Percentiles rank a stretch among this genome's conserved stretches.
Evolutionary conservation across 2,888 invertebrate genomes (phyloP).

Genomic region (Chironomus riparius): DNA sequence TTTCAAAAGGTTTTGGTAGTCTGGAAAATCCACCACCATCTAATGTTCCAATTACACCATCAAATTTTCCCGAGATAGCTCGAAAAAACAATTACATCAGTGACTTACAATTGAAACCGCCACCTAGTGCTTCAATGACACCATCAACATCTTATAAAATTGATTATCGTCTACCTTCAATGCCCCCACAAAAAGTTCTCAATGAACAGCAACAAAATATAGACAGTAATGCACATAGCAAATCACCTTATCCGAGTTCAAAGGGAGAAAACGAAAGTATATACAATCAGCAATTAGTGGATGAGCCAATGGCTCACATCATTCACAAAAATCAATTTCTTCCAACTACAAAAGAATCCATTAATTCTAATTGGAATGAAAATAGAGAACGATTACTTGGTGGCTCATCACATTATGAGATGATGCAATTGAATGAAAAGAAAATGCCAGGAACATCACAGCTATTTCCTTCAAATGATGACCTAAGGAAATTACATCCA

Average conservation of each 20-base stretch:
- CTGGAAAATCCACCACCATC: not conserved
- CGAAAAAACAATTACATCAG: conserved; percentile 31
- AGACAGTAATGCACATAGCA: not conserved
- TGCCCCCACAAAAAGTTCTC: not conserved
- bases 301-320: conserved; percentile 29
- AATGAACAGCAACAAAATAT: not conserved
- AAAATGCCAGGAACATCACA: not conserved
- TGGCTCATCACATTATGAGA: conserved; percentile 7
- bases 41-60: conserved; percentile 27
- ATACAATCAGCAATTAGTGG: not conserved
- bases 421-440: not conserved
- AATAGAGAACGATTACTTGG: not conserved
- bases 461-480: not conserved
- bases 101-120: conserved; percentile 31
- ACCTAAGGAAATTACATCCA: not conserved
- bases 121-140: conserved; percentile 2
- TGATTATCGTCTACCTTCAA: not conserved
- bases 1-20: conserved; percentile 14
- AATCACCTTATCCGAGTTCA: not conserved
- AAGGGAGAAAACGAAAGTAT: not conserved
- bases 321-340: conserved; percentile 28
- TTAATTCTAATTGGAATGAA: not conserved
- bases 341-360: not conserved
- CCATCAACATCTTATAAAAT: conserved; percentile 26
- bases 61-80: conserved; percentile 31